phyloP scores from a whole-genome alignment of 2,797 vertebrate genomes.

The Cynopterus sphinx region DNA sequence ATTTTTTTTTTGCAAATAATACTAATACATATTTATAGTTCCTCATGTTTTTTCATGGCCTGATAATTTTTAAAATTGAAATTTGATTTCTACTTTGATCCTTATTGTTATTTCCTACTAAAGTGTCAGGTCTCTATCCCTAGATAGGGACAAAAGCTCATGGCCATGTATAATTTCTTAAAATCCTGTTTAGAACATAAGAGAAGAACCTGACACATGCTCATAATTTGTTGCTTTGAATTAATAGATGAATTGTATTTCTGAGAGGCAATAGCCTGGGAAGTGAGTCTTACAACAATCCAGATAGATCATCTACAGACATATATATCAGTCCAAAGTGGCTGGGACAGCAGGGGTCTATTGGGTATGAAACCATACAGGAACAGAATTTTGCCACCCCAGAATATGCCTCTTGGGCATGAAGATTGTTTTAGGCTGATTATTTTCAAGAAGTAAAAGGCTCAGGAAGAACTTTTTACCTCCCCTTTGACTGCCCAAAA shows the following conservation, averaged over 20 bases:
- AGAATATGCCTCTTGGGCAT: background rate
- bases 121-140: background rate
- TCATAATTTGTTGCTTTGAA: background rate
- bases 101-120: background rate
- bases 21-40: background rate
- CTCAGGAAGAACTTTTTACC: background rate
- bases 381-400: background rate
- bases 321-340: background rate
- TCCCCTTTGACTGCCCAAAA: background rate
- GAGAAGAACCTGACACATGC: background rate
- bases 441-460: background rate
- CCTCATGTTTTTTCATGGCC: background rate
- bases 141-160: background rate
- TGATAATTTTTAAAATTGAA: background rate
- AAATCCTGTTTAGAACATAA: background rate
- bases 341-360: background rate
- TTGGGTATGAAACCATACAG: background rate
- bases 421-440: background rate
- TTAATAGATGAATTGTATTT: background rate
- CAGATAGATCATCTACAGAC: background rate
- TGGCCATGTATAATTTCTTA: background rate
- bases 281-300: background rate
- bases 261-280: background rate
- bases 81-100: background rate
- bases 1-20: background rate